phyloP scores from a whole-genome alignment of 2,888 invertebrate species.

The Tenthredo livida region DNA sequence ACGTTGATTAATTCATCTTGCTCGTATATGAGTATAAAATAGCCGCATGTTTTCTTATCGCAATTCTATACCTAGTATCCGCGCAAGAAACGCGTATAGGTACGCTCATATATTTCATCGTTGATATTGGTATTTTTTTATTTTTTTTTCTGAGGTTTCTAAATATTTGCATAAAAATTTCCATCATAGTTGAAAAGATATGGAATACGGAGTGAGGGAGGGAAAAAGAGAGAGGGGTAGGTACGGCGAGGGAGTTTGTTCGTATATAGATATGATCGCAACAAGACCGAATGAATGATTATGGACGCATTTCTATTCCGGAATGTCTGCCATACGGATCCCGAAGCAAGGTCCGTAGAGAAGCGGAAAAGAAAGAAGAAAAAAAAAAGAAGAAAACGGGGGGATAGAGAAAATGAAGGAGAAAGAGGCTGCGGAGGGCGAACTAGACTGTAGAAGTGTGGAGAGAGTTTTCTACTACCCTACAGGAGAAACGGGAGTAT shows the following conservation, averaged over 20 bases:
- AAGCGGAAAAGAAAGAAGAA: neutral
- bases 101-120: constrained; percentile 1
- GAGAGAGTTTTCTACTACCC: constrained; percentile 13
- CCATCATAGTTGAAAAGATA: constrained; percentile 44
- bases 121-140: constrained; percentile 31
- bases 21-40: neutral
- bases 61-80: neutral
- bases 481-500: neutral
- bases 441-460: constrained; percentile 1
- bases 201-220: neutral
- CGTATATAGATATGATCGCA: constrained; percentile 50
- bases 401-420: neutral
- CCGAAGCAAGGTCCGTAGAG: constrained; percentile 32
- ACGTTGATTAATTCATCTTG: constrained; percentile 1
- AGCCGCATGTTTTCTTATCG: constrained; percentile 13
- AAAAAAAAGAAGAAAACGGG: neutral
- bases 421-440: constrained; percentile 14
- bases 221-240: neutral
- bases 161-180: constrained; percentile 47
- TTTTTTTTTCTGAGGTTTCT: neutral
- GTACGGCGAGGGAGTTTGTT: constrained; percentile 16
- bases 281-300: constrained; percentile 52
- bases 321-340: constrained; percentile 54
- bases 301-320: constrained; percentile 50
- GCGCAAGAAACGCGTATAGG: neutral